Conservation (phyloP, 2,888 invertebrate genomes). For the Eupithecia tripunctaria region DNA sequence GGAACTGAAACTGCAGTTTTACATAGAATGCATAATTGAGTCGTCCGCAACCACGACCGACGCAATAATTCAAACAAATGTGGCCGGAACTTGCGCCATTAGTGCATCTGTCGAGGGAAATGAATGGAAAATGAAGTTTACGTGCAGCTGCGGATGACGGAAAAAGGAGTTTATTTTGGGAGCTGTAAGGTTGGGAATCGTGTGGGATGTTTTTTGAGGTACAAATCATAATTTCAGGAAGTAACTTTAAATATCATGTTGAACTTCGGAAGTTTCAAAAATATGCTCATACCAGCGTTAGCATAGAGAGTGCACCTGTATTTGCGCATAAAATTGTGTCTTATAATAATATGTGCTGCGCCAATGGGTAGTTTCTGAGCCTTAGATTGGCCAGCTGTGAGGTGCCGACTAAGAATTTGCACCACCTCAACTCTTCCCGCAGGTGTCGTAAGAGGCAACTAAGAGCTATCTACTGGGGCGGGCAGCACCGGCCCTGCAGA, state of each 20-base stretch:
- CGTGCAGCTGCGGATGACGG: neutral
- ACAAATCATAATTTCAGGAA: neutral
- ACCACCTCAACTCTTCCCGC: too few relatives aligned
- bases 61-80: conserved; percentile 3
- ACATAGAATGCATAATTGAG: neutral
- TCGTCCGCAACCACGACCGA: neutral
- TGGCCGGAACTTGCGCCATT: conserved; percentile 10
- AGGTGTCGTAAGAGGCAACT: too few relatives aligned
- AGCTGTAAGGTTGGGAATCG: neutral
- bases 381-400: too few relatives aligned
- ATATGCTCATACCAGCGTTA: neutral
- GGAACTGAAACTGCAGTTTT: neutral
- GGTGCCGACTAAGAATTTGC: too few relatives aligned
- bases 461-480: too few relatives aligned
- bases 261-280: neutral
- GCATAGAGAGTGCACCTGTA: neutral
- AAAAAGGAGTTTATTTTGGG: neutral
- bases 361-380: too few relatives aligned
- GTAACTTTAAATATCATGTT: neutral
- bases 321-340: too few relatives aligned
- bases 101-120: conserved; percentile 36
- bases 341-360: too few relatives aligned
- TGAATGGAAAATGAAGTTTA: conserved; percentile 32
- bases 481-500: too few relatives aligned
- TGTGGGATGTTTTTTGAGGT: neutral